Percentiles rank a stretch among this genome's conserved stretches.
Conservation (phyloP, 53 echinoderm and acorn worm genomes). For the Paracentrotus lividus region DNA sequence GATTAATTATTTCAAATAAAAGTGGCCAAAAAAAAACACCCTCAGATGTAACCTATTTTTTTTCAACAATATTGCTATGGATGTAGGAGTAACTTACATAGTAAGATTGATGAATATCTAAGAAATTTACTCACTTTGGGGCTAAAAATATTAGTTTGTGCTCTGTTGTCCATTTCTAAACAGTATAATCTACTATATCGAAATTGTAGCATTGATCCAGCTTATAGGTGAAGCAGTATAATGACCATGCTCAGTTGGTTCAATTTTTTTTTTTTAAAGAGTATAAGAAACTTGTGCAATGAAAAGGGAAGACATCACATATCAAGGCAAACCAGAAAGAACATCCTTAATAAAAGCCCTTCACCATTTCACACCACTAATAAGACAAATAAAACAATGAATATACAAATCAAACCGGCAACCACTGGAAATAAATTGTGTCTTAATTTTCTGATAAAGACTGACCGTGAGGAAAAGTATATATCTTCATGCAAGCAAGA, state of each 20-base stretch:
- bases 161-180: not conserved
- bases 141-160: not conserved
- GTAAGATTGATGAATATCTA: no score
- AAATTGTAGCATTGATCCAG: not conserved
- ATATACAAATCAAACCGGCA: conserved; percentile 50
- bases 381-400: conserved; percentile 38
- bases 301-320: conserved; percentile 16
- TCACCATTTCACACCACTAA: conserved; percentile 37
- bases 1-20: no score
- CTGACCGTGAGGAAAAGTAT: conserved; percentile 59
- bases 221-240: no score
- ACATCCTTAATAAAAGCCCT: not conserved
- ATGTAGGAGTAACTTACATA: no score
- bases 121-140: not conserved
- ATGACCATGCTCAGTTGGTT: not conserved
- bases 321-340: conserved; percentile 32
- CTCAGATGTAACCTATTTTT: no score
- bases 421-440: conserved; percentile 55
- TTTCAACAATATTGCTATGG: no score
- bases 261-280: not conserved
- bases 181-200: no score
- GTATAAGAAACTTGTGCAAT: conserved; percentile 10
- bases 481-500: conserved; percentile 63
- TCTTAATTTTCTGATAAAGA: not conserved
- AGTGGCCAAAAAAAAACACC: no score